Conservation (phyloP, 2,113 vertebrate species). For the Psilopogon haemacephalus region DNA sequence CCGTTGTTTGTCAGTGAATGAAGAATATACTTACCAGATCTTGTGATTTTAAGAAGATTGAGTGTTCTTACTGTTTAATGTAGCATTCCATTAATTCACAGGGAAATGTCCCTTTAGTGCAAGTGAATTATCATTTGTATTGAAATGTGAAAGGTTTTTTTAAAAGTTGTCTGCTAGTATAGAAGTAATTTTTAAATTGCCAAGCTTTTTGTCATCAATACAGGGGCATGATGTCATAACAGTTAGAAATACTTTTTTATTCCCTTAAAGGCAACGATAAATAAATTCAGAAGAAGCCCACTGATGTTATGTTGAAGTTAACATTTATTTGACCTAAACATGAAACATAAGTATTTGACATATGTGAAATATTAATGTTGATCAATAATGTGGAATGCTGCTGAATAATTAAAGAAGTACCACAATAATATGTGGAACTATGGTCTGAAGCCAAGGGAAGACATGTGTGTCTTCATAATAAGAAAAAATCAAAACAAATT, state of each 20-base stretch:
- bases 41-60: conserved; percentile 37
- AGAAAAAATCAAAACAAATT: no score
- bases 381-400: background rate
- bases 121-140: background rate
- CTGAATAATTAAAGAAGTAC: background rate
- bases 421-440: background rate
- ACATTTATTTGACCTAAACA: background rate
- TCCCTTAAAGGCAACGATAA: background rate
- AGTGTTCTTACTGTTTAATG: background rate
- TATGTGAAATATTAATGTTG: background rate
- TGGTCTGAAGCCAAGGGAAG: no score
- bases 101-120: background rate
- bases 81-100: conserved; percentile 5
- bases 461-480: background rate
- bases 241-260: background rate
- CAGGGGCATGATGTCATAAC: background rate
- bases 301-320: background rate
- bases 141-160: background rate
- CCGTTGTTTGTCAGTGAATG: conserved; percentile 25
- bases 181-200: background rate
- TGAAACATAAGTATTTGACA: background rate
- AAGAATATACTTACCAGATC: conserved; percentile 26
- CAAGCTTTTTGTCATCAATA: background rate
- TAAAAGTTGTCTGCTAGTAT: background rate
- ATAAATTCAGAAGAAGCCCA: background rate